Evolutionary conservation across 1,140 invertebrate species (phyloP).

Genomic region (Elysia chlorotica): DNA sequence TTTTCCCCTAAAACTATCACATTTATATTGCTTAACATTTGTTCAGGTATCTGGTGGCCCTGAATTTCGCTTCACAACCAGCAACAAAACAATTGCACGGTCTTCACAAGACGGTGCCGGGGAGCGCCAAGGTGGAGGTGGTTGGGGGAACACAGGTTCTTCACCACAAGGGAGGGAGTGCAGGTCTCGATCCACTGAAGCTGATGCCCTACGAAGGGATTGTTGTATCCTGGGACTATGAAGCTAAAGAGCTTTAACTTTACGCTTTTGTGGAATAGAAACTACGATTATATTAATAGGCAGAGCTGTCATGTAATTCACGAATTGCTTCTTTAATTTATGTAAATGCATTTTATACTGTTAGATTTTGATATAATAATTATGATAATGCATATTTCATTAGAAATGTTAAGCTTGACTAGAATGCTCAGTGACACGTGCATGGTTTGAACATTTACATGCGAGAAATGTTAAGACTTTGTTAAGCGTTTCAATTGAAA

Average conservation of each 20-base stretch:
- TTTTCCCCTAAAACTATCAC: background rate
- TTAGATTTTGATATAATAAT: too few relatives aligned
- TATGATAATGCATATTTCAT: too few relatives aligned
- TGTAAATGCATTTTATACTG: too few relatives aligned
- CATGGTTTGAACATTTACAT: too few relatives aligned
- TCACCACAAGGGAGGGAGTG: conserved; percentile 34
- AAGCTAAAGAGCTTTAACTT: conserved; percentile 46
- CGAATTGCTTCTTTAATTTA: too few relatives aligned
- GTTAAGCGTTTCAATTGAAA: too few relatives aligned
- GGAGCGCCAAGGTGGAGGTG: conserved; percentile 34
- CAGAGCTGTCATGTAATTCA: too few relatives aligned
- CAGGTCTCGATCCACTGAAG: conserved; percentile 33
- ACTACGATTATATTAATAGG: too few relatives aligned
- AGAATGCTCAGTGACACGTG: too few relatives aligned
- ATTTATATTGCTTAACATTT: background rate
- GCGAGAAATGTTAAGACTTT: too few relatives aligned
- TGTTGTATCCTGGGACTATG: conserved; percentile 53
- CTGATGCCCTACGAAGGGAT: conserved; percentile 46
- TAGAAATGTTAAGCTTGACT: too few relatives aligned
- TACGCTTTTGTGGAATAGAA: background rate
- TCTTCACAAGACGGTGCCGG: conserved; percentile 38
- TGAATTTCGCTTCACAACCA: conserved; percentile 47
- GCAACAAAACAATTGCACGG: conserved; percentile 36
- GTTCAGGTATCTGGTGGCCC: conserved; percentile 48
- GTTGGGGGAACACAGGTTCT: conserved; percentile 25